Evolutionary conservation across 2,888 invertebrate species (phyloP), one percentile per base, ranked within the genome.

Genomic region (Chironomus riparius): DNA sequence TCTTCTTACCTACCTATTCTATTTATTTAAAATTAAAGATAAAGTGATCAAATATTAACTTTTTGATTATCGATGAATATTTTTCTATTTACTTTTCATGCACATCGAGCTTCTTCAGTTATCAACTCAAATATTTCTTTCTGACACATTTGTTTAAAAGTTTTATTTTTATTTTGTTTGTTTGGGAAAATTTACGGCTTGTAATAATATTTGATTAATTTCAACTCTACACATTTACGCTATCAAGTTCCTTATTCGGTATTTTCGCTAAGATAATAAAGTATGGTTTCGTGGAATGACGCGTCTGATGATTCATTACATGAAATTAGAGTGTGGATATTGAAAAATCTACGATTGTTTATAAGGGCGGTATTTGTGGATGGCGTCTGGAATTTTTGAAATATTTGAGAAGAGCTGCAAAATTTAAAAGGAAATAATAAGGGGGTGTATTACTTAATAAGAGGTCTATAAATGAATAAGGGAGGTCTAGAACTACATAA

Each of bases 21-120:
- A 38, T 38, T 38, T 38, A 38, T 2, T 38, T 38, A 10, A 38
- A 38, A 7, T 38, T 38, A 38, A 38, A 38, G 72, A 72, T 72
- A 72, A 72, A 72, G 72, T 28, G 28, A 61, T 72, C 61, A 72
- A 72, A 72, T 74, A 74, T 74, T 74, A 68, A 62, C 68, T 74
- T 68, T 47, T 10, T 74, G 74, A 74, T 74, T 74, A 74, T 21
- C 21, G 70, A 18, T 13, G 47, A 47, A 50, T 62, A 56, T 24
- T 61, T 61, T 38, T 6, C 15, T 56, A 18, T 56, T 56, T 56
- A 56, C 56, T 7, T 18, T 18, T 18, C 56, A 18, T 56, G 56
- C 56, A 56, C 18, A 56, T 56, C 56, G 7, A 56, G 71, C 71
- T 71, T 71, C 71, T 71, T 71, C 71, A 71, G 71, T 71, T 24